phyloP scores from a whole-genome alignment of 1,140 invertebrate species.

The Drosophila micromelanica region DNA sequence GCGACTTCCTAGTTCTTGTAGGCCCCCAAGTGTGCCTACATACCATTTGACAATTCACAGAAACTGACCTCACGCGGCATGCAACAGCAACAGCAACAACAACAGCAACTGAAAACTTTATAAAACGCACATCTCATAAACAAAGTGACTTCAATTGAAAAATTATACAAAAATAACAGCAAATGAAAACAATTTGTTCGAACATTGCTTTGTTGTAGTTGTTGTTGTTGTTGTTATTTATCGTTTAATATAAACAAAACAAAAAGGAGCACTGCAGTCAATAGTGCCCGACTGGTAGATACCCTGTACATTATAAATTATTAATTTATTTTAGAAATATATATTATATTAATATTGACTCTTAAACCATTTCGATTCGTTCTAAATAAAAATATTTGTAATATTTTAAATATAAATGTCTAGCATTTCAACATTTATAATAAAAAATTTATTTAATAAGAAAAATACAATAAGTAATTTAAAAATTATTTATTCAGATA shows the following conservation, averaged over 20 bases:
- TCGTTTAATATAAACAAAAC: constrained; percentile 43
- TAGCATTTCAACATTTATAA: too few relatives aligned
- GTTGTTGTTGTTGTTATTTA: constrained; percentile 37
- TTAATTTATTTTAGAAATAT: too few relatives aligned
- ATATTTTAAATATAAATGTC: too few relatives aligned
- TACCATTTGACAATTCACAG: constrained; percentile 51
- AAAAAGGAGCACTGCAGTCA: neutral
- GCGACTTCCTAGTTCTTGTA: constrained; percentile 41
- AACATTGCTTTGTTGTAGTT: constrained; percentile 4
- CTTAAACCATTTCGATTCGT: too few relatives aligned
- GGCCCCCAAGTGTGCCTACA: neutral
- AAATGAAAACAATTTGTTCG: constrained; percentile 39
- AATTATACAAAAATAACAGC: constrained; percentile 64
- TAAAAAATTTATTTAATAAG: too few relatives aligned
- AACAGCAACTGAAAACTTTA: constrained; percentile 2
- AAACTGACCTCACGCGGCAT: constrained; percentile 58
- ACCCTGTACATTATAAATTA: too few relatives aligned
- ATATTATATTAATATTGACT: too few relatives aligned
- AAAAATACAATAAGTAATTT: too few relatives aligned
- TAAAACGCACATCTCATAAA: constrained; percentile 48
- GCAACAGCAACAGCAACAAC: constrained; percentile 13
- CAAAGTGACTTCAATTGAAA: constrained; percentile 65
- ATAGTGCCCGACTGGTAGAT: too few relatives aligned
- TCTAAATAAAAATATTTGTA: too few relatives aligned
- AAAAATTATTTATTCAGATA: too few relatives aligned